Conservation (phyloP, 2,888 invertebrate species). For the Mactromeris polynyma region DNA sequence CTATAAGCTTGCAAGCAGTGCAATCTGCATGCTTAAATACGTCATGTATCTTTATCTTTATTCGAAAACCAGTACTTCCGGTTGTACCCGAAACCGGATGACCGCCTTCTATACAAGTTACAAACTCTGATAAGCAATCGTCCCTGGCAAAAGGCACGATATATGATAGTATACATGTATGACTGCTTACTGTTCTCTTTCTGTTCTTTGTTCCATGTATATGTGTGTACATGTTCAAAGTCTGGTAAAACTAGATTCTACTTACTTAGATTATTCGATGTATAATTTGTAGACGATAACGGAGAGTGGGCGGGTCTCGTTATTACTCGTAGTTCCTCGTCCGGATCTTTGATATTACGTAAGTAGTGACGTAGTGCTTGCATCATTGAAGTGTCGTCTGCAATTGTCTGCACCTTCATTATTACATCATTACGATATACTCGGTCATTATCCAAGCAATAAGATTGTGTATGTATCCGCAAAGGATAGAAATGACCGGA, state of each 20-base stretch:
- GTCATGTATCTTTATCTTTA: too few species aligned
- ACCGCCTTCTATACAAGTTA: too few species aligned
- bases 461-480: background rate
- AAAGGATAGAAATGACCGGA: background rate
- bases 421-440: constrained; percentile 1
- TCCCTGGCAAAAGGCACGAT: too few species aligned
- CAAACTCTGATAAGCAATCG: too few species aligned
- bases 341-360: constrained; percentile 69
- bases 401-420: constrained; percentile 30
- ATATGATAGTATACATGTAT: background rate
- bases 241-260: background rate
- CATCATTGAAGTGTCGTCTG: constrained; percentile 38
- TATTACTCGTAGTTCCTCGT: constrained; percentile 60
- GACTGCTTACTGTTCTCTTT: too few species aligned
- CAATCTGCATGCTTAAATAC: too few species aligned
- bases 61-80: too few species aligned
- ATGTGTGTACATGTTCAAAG: background rate
- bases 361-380: constrained; percentile 57
- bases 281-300: constrained; percentile 51
- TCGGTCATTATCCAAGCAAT: constrained; percentile 6
- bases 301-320: constrained; percentile 66
- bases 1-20: too few species aligned
- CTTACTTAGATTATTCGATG: constrained; percentile 5
- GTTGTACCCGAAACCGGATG: too few species aligned
- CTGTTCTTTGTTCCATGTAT: background rate